A percentile compares a stretch with the other conserved stretches of the same genome.
phyloP scores from a whole-genome alignment of 2,888 invertebrate genomes.

The Agrilus biguttatus region DNA sequence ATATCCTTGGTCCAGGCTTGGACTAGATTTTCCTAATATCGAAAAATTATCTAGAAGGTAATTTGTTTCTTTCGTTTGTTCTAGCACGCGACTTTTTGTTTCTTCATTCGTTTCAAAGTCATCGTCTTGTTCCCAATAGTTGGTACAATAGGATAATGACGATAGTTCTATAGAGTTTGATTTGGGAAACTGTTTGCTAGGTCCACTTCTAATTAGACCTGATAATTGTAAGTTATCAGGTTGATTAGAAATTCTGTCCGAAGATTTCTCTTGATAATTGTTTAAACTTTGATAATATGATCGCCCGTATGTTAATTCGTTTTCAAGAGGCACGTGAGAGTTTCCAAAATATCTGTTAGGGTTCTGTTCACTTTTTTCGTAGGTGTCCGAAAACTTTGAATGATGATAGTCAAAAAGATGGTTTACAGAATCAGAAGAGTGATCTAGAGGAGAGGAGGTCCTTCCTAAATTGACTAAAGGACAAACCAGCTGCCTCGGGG shows the following conservation, averaged over 20 bases:
- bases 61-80: slow-evolving; percentile 17
- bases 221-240: slow-evolving; percentile 8
- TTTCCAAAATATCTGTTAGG: slow-evolving; percentile 2
- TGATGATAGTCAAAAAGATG: slow-evolving; percentile 12
- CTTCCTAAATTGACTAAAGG: slow-evolving; percentile 45
- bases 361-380: slow-evolving; percentile 12
- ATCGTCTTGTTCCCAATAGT: slow-evolving; percentile 28
- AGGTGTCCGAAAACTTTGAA: slow-evolving; percentile 15
- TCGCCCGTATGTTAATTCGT: no score
- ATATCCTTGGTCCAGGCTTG: slow-evolving; percentile 68
- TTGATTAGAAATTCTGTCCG: slow-evolving; percentile 3
- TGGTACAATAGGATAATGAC: slow-evolving; percentile 25
- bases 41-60: slow-evolving; percentile 30
- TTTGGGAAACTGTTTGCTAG: slow-evolving; percentile 16
- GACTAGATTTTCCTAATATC: slow-evolving; percentile 39
- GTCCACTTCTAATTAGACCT: slow-evolving; percentile 3
- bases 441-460: slow-evolving; percentile 26
- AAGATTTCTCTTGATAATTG: slow-evolving; percentile 13
- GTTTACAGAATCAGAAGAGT: slow-evolving; percentile 12
- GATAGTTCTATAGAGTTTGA: slow-evolving; percentile 26
- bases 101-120: slow-evolving; percentile 19
- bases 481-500: slow-evolving; percentile 38
- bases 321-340: slow-evolving; percentile 1
- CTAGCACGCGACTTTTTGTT: slow-evolving; percentile 15
- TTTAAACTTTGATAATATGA: background rate